phyloP scores from a whole-genome alignment of 2,797 vertebrate species.

The Arremon brunneinucha region DNA sequence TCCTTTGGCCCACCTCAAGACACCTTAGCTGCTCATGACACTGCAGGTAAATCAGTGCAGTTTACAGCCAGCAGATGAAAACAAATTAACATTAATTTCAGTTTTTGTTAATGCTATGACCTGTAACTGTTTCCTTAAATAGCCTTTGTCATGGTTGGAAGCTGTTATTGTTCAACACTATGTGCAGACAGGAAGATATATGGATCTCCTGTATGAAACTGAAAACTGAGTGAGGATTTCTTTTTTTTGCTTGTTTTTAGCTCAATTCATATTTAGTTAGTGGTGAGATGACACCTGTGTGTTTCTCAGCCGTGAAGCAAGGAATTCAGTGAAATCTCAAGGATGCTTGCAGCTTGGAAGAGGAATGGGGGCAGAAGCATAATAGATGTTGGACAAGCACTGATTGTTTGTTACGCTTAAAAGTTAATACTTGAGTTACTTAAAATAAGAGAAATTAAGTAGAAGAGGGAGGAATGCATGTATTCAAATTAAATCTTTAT shows the following conservation, averaged over 20 bases:
- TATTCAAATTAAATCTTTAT: background rate
- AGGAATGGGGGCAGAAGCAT: background rate
- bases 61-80: background rate
- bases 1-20: rapidly evolving
- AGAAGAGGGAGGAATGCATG: background rate
- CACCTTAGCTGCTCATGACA: background rate
- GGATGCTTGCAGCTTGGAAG: background rate
- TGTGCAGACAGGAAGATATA: background rate
- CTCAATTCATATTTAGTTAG: background rate
- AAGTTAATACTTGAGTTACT: background rate
- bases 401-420: background rate
- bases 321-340: background rate
- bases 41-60: background rate
- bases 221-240: background rate
- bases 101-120: background rate
- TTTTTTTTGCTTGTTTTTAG: background rate
- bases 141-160: background rate
- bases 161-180: background rate
- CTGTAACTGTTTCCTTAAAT: background rate
- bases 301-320: background rate
- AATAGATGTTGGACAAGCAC: background rate
- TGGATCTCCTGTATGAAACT: background rate
- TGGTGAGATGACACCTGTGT: background rate
- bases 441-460: background rate
- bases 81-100: background rate